phyloP scores from a whole-genome alignment of 2,888 invertebrate genomes.

The Philhelius pedissequus region DNA sequence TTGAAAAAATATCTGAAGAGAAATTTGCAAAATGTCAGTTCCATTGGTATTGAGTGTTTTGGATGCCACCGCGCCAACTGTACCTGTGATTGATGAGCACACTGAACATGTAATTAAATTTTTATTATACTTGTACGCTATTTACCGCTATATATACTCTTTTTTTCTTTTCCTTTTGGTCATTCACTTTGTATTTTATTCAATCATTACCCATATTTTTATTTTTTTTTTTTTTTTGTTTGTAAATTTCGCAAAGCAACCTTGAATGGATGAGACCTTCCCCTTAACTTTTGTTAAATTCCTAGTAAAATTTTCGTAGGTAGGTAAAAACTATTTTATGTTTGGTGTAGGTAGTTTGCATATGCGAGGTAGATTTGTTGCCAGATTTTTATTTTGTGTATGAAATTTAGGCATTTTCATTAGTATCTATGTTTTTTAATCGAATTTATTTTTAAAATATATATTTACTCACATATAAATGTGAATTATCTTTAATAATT shows the following conservation, averaged over 20 bases:
- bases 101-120: conserved; percentile 74
- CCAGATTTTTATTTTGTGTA: too few relatives aligned
- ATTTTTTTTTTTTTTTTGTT: background rate
- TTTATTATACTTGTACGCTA: conserved; percentile 1
- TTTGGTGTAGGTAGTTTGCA: conserved; percentile 15
- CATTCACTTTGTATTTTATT: background rate
- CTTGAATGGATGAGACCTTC: conserved; percentile 56
- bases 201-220: background rate
- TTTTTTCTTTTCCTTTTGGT: background rate
- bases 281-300: conserved; percentile 46
- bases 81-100: conserved; percentile 72
- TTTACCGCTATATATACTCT: background rate
- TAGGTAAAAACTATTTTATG: background rate
- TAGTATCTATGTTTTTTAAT: too few relatives aligned
- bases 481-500: too few relatives aligned
- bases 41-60: conserved; percentile 73
- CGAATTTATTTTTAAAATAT: too few relatives aligned
- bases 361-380: too few relatives aligned
- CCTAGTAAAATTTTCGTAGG: background rate
- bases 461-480: too few relatives aligned
- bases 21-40: conserved; percentile 72
- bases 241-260: conserved; percentile 30
- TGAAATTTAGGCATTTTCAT: too few relatives aligned
- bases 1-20: background rate
- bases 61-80: conserved; percentile 69